Evolutionary conservation across 2,888 invertebrate genomes (phyloP).

Genomic region (Anticlea derivata): DNA sequence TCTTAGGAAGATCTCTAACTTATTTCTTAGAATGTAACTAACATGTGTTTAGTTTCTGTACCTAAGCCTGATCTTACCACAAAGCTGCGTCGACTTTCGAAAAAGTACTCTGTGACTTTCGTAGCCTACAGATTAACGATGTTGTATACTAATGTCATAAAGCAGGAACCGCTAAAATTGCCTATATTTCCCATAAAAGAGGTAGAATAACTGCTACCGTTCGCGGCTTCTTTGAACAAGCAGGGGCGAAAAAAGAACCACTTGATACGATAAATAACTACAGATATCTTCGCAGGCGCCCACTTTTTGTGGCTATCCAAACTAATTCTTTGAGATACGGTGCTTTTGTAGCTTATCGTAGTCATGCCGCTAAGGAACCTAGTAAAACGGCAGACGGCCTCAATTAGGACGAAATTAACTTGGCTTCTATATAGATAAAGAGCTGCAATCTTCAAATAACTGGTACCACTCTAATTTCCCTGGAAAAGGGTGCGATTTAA

Average conservation of each 20-base stretch:
- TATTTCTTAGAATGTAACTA: conserved; percentile 29
- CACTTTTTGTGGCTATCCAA: conserved; percentile 63
- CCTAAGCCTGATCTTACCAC: conserved; percentile 1
- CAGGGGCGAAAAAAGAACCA: conserved; percentile 63
- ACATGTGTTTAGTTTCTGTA: conserved; percentile 4
- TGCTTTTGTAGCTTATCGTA: conserved; percentile 55
- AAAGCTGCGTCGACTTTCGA: conserved; percentile 8
- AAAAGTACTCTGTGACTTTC: too few species aligned
- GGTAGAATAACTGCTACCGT: conserved; percentile 69
- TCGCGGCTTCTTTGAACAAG: conserved; percentile 68
- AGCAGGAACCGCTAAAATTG: conserved; percentile 52
- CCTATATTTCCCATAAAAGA: conserved; percentile 57
- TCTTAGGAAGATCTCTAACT: conserved; percentile 29
- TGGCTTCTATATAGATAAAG: conserved; percentile 16
- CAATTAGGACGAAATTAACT: conserved; percentile 17
- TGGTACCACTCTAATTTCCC: conserved; percentile 2
- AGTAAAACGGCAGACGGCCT: conserved; percentile 13
- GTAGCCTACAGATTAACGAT: conserved; percentile 51
- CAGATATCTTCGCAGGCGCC: conserved; percentile 74
- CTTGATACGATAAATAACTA: conserved; percentile 80
- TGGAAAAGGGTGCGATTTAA: conserved; percentile 7
- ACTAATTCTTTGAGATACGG: conserved; percentile 61
- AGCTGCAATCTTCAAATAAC: neutral
- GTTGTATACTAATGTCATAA: conserved; percentile 61
- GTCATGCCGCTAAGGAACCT: conserved; percentile 31